A percentile compares a stretch with the other conserved stretches of the same genome.
phyloP scores from a whole-genome alignment of 1,140 invertebrate species.

The Drosophila insularis region DNA sequence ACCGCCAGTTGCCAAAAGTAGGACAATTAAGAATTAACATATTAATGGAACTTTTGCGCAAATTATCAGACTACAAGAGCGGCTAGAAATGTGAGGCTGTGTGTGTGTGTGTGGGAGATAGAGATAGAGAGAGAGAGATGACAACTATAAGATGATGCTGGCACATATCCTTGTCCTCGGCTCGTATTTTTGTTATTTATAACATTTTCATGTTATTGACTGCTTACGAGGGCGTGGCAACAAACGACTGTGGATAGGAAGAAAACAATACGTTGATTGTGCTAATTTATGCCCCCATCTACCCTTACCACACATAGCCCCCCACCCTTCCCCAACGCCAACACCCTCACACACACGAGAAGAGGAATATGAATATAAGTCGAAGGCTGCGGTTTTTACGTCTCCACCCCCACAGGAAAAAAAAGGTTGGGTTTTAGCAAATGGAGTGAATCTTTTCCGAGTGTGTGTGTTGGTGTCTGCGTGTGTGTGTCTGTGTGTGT shows the following conservation, averaged over 20 bases:
- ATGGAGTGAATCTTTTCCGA: conserved; percentile 5
- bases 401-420: conserved; percentile 3
- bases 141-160: background rate
- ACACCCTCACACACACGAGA: conserved; percentile 9
- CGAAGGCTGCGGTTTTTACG: conserved; percentile 69
- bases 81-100: background rate
- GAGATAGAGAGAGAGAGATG: conserved; percentile 27
- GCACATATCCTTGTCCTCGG: conserved; percentile 20
- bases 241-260: conserved; percentile 50
- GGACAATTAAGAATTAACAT: conserved; percentile 80
- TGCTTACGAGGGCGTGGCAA: conserved; percentile 37
- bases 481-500: conserved; percentile 12
- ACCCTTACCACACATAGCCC: background rate
- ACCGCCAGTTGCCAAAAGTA: conserved; percentile 45
- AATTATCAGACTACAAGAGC: conserved; percentile 67
- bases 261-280: conserved; percentile 80
- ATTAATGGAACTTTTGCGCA: conserved; percentile 80
- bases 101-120: conserved; percentile 14
- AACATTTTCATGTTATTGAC: conserved; percentile 78
- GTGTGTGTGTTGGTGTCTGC: background rate
- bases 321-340: background rate
- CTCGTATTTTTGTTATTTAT: conserved; percentile 77
- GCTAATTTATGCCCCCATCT: conserved; percentile 73
- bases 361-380: conserved; percentile 7
- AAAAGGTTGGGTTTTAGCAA: conserved; percentile 54